These are phyloP conservation scores for Grantiella picta DNA, from an alignment of 2,113 vertebrate genomes.

Conservation along the genomic window DNA sequence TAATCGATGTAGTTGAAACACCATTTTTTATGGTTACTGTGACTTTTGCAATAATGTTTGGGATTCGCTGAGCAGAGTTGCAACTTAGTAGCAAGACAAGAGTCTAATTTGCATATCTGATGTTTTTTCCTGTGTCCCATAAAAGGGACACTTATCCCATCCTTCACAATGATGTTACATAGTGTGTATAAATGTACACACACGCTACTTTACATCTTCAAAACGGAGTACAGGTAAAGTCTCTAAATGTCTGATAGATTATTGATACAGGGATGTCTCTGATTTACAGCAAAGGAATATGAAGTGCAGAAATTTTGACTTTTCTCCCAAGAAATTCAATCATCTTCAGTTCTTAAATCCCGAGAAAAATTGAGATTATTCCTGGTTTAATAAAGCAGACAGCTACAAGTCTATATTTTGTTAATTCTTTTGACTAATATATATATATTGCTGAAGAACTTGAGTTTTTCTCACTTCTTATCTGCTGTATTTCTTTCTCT, in stretches of 20 bases:
- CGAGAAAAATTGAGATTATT: neutral
- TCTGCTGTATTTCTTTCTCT: neutral
- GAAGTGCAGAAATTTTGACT: neutral
- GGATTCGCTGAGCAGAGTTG: neutral
- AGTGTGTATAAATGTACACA: accelerated
- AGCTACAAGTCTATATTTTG: neutral
- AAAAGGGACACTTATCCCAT: neutral
- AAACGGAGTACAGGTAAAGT: neutral
- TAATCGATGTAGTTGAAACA: neutral
- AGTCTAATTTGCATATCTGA: neutral
- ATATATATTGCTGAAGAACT: neutral
- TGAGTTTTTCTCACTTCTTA: neutral
- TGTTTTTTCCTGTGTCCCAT: neutral
- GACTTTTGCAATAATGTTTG: neutral
- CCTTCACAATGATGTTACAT: neutral
- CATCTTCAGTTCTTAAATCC: neutral
- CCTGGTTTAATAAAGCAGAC: neutral
- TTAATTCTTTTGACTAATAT: neutral
- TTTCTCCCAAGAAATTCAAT: neutral
- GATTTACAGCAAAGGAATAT: neutral
- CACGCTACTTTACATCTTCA: neutral
- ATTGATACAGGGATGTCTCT: too few species aligned
- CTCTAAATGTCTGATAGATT: neutral
- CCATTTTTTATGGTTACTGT: neutral
- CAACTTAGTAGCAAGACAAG: neutral